Base-by-base conservation (phyloP, 2,797 vertebrate genomes). In the Gadopsis marmoratus region DNA sequence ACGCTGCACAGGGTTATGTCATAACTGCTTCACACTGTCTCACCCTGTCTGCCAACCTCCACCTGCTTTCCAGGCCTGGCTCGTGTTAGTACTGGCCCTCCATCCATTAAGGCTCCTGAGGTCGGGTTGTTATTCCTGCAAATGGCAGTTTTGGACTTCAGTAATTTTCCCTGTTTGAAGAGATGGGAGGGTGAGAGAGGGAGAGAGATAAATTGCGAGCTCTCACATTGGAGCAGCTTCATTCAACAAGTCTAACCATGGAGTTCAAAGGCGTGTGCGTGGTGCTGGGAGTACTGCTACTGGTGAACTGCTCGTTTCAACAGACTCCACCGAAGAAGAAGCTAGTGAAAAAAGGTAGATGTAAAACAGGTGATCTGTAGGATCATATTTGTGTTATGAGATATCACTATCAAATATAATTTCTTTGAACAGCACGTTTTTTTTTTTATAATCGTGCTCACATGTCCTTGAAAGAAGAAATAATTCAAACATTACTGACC, bases 331-430 rank as follows among this genome's bases (percentile, higher is more conserved):
- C 87, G 0, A 95, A 35, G 88, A 95, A 67, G 84, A 95, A 92
- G 58, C 81, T 56, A 0, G 58, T 65, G 63, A 97, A 92, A 88
- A 98, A 97, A 96, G 97, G 97, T 98, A 96, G 26, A 48, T 8
- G 7, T 3, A 58, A 63, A 39, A 58, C 13, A 41, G 17, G 8
- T 1, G 14, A 50, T 50, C 51, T 62, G 4, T 2, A n/a, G 13
- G 23, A 71, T 48, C 4, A 60, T 13, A 53, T 13, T 19, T 71
- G 14, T 47, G 21, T 53, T 64, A 11, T 59, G 9, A 56, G 33
- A 53, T 3, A 4, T 7, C 17, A 3, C 6, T 19, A 16, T 68
- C 26, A 53, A 45, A 61, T 43, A 7, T 3, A 12, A 45, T 41
- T 59, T 19, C 2, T 10, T 65, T 29, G 6, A 26, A 54, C 12